phyloP scores from a whole-genome alignment of 2,113 vertebrate genomes.

The Gambusia holbrooki region DNA sequence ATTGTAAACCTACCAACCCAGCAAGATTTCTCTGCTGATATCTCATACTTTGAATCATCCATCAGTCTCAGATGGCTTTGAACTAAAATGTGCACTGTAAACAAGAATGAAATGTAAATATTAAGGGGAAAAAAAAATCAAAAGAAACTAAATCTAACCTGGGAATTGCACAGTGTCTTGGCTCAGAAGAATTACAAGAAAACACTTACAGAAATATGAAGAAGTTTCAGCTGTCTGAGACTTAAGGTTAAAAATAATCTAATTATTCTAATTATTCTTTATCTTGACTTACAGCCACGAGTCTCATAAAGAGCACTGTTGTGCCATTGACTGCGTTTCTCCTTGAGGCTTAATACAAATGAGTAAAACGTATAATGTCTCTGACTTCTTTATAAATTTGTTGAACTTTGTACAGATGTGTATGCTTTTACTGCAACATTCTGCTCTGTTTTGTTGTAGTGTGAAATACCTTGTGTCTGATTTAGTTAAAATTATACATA shows the following conservation, averaged over 20 bases:
- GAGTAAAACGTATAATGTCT: too few relatives aligned
- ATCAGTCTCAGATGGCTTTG: background rate
- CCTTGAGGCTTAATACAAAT: too few relatives aligned
- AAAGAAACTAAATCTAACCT: too few relatives aligned
- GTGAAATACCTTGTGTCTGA: background rate
- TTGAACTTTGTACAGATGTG: too few relatives aligned
- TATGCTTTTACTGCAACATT: background rate
- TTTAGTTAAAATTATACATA: too few relatives aligned
- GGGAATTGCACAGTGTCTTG: too few relatives aligned
- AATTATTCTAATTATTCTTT: constrained; percentile 1
- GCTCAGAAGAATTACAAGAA: background rate
- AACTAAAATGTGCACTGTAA: too few relatives aligned
- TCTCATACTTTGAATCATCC: background rate
- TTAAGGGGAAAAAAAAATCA: background rate
- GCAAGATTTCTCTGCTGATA: background rate
- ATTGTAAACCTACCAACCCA: too few relatives aligned
- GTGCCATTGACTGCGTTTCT: background rate
- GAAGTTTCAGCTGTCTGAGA: background rate
- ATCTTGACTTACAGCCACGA: background rate
- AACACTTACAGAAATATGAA: background rate
- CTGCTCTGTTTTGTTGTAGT: background rate
- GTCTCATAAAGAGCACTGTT: background rate
- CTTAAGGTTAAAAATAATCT: constrained; percentile 1
- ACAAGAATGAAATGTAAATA: background rate
- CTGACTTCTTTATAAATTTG: too few relatives aligned